phyloP scores from a whole-genome alignment of 2,113 vertebrate species.

The Willisornis vidua region DNA sequence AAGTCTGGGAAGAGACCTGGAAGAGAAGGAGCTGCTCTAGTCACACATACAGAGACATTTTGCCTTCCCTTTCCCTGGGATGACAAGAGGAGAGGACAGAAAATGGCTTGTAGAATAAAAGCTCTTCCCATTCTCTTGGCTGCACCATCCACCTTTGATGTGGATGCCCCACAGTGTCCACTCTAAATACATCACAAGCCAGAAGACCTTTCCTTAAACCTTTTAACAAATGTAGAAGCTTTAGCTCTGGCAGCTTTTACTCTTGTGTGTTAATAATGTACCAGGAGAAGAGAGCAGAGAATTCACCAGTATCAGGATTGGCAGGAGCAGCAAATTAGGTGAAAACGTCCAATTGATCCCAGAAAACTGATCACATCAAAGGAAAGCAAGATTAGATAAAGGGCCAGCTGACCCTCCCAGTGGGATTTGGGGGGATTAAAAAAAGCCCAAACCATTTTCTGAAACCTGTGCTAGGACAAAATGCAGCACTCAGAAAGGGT shows the following conservation, averaged over 20 bases:
- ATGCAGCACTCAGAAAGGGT: neutral
- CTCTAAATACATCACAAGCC: neutral
- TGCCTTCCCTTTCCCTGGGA: neutral
- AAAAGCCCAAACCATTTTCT: neutral
- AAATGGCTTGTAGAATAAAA: neutral
- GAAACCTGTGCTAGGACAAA: neutral
- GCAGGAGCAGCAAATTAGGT: neutral
- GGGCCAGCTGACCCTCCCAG: neutral
- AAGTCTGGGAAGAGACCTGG: neutral
- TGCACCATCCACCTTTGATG: neutral
- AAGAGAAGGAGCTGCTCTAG: neutral
- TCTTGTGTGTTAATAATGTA: neutral
- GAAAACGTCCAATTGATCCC: neutral
- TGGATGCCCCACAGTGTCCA: neutral
- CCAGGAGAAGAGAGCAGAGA: neutral
- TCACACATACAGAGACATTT: neutral
- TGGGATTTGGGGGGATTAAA: neutral
- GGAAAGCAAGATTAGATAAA: neutral
- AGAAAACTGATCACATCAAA: neutral
- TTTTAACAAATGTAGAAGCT: neutral
- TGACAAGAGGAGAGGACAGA: neutral
- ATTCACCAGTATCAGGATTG: neutral
- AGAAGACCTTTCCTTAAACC: neutral
- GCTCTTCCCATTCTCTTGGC: neutral
- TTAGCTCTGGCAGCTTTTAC: neutral